Percentiles rank a stretch among this genome's conserved stretches.
Evolutionary conservation across 2,888 invertebrate species (phyloP).

Genomic region (Sycophila texana): DNA sequence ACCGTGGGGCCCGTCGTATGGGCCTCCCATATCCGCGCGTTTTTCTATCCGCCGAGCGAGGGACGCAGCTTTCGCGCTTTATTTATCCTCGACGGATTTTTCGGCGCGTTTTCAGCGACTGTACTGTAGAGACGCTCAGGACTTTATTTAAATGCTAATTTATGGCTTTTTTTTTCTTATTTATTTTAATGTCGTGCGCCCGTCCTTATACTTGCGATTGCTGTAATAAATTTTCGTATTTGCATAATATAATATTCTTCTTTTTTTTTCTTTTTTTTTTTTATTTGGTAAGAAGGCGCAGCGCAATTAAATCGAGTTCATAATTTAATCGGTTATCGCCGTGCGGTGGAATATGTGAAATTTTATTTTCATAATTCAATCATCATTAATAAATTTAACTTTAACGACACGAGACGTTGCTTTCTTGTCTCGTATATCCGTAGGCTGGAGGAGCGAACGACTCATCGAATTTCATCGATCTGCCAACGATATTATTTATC

Average conservation of each 20-base stretch:
- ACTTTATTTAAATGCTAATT: conserved; percentile 48
- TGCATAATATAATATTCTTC: conserved; percentile 21
- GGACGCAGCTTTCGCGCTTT: not conserved
- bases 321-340: conserved; percentile 8
- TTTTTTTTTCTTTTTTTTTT: not conserved
- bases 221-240: conserved; percentile 23
- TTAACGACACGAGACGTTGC: not conserved
- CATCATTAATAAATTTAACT: conserved; percentile 11
- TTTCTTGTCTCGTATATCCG: not conserved
- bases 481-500: not conserved
- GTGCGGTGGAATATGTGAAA: not conserved
- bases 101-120: not conserved
- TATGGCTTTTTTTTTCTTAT: not conserved
- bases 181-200: not conserved
- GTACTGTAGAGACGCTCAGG: not conserved
- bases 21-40: too few relatives aligned
- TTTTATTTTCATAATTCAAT: conserved; percentile 9
- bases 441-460: too few relatives aligned
- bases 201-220: not conserved
- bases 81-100: not conserved
- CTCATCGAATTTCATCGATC: not conserved
- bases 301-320: not conserved
- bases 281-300: conserved; percentile 5
- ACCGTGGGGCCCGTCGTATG: too few relatives aligned
- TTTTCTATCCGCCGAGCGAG: too few relatives aligned